These are phyloP conservation scores for Anoncus sp. DNA, from an alignment of 2,888 invertebrate genomes.

Conservation along the genomic window DNA sequence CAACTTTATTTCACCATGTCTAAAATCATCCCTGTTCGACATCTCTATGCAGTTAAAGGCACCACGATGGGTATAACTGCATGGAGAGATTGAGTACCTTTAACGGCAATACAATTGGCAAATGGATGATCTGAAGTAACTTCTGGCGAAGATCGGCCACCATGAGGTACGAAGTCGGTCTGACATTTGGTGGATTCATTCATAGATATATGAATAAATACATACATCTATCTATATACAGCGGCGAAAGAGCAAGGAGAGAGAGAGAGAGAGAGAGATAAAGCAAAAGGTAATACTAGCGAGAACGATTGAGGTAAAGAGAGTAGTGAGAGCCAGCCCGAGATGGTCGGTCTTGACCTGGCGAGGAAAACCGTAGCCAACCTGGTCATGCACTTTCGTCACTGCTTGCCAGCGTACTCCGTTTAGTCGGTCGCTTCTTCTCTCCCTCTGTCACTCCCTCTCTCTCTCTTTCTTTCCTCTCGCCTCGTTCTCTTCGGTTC, in stretches of 20 bases:
- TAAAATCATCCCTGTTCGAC: too few species aligned
- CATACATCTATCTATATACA: too few species aligned
- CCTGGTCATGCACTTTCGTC: slow-evolving; percentile 48
- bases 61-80: too few species aligned
- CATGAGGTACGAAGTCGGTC: too few species aligned
- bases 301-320: slow-evolving; percentile 16
- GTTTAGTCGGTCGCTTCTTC: slow-evolving; percentile 24
- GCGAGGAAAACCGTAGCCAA: slow-evolving; percentile 43
- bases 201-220: background rate
- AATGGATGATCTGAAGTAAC: too few species aligned
- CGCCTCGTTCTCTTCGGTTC: slow-evolving; percentile 40
- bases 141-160: too few species aligned
- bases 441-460: slow-evolving; percentile 13
- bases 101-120: too few species aligned
- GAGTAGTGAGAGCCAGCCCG: slow-evolving; percentile 35
- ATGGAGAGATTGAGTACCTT: too few species aligned
- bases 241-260: background rate
- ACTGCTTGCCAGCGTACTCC: slow-evolving; percentile 20
- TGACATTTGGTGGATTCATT: background rate
- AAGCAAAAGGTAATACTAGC: background rate
- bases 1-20: too few species aligned
- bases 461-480: background rate
- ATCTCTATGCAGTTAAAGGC: too few species aligned
- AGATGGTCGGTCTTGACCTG: slow-evolving; percentile 59
- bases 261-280: background rate